A percentile compares a stretch with the other conserved stretches of the same genome.
These are phyloP conservation scores for Bergia sp. DNA, from an alignment of 92 coral and sea anemone genomes.

Conservation along the genomic window DNA sequence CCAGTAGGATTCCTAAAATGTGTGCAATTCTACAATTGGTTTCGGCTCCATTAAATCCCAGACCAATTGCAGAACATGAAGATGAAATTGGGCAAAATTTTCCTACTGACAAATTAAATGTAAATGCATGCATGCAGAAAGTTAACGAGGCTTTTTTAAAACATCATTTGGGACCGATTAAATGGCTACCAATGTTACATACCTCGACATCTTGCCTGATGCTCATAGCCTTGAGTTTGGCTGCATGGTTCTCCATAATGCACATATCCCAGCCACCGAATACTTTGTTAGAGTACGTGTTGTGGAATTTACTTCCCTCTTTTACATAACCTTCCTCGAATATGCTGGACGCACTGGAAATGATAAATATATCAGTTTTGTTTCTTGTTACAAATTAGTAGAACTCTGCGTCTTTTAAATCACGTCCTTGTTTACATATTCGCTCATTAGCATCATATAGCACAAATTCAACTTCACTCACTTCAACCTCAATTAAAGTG, in stretches of 20 bases:
- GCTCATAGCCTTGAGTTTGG: conserved; percentile 70
- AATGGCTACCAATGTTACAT: background rate
- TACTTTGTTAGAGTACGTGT: conserved; percentile 83
- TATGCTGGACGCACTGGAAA: conserved; percentile 74
- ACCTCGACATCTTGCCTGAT: conserved; percentile 78
- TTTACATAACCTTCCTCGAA: conserved; percentile 84
- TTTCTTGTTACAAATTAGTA: background rate
- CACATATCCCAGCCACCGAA: conserved; percentile 97
- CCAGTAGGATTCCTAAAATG: too few species aligned
- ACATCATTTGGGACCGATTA: background rate
- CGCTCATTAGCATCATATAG: too few species aligned
- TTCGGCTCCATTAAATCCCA: background rate
- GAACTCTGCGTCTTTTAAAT: background rate
- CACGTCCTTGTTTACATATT: too few species aligned
- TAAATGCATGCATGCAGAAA: background rate
- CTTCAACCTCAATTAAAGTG: too few species aligned
- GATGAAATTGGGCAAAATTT: background rate
- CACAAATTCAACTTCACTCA: too few species aligned
- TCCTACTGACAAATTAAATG: background rate
- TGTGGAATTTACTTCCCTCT: conserved; percentile 77
- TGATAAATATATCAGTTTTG: background rate
- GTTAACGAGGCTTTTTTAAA: background rate
- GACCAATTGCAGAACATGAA: background rate
- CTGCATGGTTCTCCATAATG: conserved; percentile 70
- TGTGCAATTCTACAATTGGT: too few species aligned